Base-by-base conservation (phyloP, 53 echinoderm and acorn worm species). In the Paelopatides confundens region DNA sequence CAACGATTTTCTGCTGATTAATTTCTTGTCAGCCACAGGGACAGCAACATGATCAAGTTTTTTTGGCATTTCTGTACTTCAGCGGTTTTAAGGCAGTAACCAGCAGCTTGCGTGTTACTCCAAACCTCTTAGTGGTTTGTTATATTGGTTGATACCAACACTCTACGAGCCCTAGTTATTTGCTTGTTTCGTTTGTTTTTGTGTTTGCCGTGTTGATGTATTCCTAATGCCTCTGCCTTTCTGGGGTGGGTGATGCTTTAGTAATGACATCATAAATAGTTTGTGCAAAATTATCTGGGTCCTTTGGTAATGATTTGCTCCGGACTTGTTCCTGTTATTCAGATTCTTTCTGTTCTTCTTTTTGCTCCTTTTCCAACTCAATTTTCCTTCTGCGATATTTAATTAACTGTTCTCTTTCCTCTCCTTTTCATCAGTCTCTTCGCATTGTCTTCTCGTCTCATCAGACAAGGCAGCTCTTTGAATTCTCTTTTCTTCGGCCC, bases 1-100 rank as follows among this genome's bases (percentile, higher is more conserved):
- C 33, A 82, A 27, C 2, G 85, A 85, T 62, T 85, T 88, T 35
- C 64, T 91, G 65, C 81, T 87, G 31, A 92, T 76, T 10, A 36
- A 48, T 34, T 87, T 92, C 62, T 84, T 53, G 39, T 92, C 85
- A 31, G 87, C 40, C 10, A 66, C n/a, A 33, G 31, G 76, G 28
- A 63, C 31, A 31, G 90, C 74, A 31, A 35, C 31, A 9, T 49
- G 34, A 15, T 46, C 39, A 37, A 46, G 82, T 35, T 70, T 70
- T 24, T 9, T 48, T 62, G 17, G 36, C 40, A 46, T 85, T 90
- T 24, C 21, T 62, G 37, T 88, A 68, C 23, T 18, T 30, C 11
- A 62, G 62, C 27, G 62, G 65, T 1, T 74, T 37, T 10, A 34
- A 13, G 4, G 8, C 4, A 3, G 14, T 28, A 3, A 4, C 8